Conservation (phyloP, 2,888 invertebrate species). For the Ecliptopera silaceata region DNA sequence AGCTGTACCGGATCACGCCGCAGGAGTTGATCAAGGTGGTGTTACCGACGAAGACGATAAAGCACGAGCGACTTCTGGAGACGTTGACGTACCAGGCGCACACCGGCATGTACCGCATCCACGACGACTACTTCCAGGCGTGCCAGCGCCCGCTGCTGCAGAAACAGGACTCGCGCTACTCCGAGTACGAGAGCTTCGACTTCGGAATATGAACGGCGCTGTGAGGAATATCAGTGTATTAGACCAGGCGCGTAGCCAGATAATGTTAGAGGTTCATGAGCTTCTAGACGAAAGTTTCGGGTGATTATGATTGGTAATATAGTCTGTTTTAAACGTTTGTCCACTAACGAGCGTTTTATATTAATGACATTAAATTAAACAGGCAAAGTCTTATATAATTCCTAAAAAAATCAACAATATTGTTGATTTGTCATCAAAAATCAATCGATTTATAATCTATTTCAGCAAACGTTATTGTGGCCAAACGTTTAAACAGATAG, state of each 20-base stretch:
- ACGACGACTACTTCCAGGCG: constrained; percentile 93
- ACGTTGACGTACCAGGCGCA: constrained; percentile 97
- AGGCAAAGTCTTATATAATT: neutral
- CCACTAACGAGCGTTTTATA: neutral
- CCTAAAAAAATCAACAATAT: too few relatives aligned
- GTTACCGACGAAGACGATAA: constrained; percentile 95
- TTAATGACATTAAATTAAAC: too few relatives aligned
- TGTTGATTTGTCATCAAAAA: too few relatives aligned
- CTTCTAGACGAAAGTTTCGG: constrained; percentile 18
- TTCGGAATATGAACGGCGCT: constrained; percentile 85
- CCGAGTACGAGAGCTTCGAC: constrained; percentile 92
- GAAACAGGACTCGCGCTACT: constrained; percentile 94
- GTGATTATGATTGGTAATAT: neutral
- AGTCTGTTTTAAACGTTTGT: constrained; percentile 3
- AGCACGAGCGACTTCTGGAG: constrained; percentile 95
- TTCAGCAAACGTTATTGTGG: neutral
- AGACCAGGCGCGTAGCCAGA: constrained; percentile 47
- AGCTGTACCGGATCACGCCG: constrained; percentile 94
- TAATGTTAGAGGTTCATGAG: constrained; percentile 14
- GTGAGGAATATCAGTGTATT: constrained; percentile 81
- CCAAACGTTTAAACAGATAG: neutral
- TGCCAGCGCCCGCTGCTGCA: constrained; percentile 93
- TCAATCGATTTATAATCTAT: neutral
- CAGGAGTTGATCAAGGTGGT: constrained; percentile 97
- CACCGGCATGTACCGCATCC: constrained; percentile 95